Percentiles rank a stretch among this genome's conserved stretches.
These are phyloP conservation scores for Lethocerus indicus DNA, from an alignment of 1,140 invertebrate genomes.

Conservation along the genomic window DNA sequence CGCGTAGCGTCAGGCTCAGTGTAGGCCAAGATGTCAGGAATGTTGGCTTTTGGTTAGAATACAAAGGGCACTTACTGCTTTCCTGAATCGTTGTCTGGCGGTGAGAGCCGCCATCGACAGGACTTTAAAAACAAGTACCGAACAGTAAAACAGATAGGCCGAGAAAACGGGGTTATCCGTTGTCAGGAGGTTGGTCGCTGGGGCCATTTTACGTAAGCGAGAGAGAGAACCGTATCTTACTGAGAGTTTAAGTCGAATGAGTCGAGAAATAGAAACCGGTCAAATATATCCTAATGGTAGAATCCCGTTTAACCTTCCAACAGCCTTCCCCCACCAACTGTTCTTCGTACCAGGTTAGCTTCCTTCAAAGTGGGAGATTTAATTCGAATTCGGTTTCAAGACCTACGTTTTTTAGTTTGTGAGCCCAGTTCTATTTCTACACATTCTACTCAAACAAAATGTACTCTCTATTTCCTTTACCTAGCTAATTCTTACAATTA, in stretches of 20 bases:
- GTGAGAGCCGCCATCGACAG: conserved; percentile 22
- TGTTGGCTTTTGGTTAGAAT: too few relatives aligned
- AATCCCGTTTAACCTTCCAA: not conserved
- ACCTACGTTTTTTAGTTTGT: not conserved
- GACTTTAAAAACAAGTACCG: conserved; percentile 22
- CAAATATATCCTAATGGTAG: too few relatives aligned
- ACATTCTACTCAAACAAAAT: not conserved
- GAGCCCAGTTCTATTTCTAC: not conserved
- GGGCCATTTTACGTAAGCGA: too few relatives aligned
- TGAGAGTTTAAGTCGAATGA: too few relatives aligned
- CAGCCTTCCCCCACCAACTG: not conserved
- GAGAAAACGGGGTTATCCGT: conserved; percentile 16
- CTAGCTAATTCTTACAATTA: not conserved
- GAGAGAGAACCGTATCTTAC: too few relatives aligned
- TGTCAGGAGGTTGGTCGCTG: not conserved
- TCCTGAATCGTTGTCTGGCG: conserved; percentile 19
- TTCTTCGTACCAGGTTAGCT: not conserved
- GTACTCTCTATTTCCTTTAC: not conserved
- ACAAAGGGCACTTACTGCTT: conserved; percentile 22
- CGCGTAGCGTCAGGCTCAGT: not conserved
- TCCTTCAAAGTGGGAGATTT: not conserved
- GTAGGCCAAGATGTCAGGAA: not conserved
- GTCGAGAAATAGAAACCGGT: too few relatives aligned
- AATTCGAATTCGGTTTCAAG: not conserved
- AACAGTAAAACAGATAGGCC: conserved; percentile 19